These are phyloP conservation scores for Dolichotis patagonum DNA, from an alignment of 2,113 vertebrate genomes.

Conservation along the genomic window DNA sequence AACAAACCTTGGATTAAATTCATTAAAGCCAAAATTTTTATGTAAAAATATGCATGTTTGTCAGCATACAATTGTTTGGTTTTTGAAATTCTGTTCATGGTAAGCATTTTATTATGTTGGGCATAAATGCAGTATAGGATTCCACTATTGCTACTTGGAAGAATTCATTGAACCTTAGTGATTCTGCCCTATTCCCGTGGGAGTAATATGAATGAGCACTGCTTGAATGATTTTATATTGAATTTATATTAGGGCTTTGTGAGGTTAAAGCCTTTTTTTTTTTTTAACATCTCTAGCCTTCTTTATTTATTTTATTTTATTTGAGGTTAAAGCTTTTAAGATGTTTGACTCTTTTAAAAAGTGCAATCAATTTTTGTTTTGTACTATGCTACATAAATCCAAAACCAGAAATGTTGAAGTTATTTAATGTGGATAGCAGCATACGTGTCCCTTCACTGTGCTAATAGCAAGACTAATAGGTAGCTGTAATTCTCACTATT, in stretches of 20 bases:
- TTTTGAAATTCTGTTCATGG: slow-evolving; percentile 2
- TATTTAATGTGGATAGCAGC: background rate
- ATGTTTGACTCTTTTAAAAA: slow-evolving; percentile 8
- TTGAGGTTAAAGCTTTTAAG: background rate
- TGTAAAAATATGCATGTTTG: slow-evolving; percentile 7
- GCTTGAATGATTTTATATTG: background rate
- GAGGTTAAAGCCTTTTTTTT: background rate
- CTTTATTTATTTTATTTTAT: too few relatives aligned
- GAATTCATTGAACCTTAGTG: background rate
- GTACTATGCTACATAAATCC: background rate
- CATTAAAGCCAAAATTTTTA: background rate
- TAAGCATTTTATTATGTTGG: slow-evolving; percentile 11
- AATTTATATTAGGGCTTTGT: background rate
- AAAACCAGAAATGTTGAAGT: slow-evolving; percentile 28
- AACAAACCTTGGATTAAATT: slow-evolving; percentile 1
- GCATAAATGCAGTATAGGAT: background rate
- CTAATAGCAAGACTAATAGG: background rate
- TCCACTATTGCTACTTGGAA: slow-evolving; percentile 13
- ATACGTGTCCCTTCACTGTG: background rate
- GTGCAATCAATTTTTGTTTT: background rate
- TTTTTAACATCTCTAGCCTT: too few relatives aligned
- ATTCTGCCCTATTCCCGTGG: slow-evolving; percentile 33
- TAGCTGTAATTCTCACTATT: background rate
- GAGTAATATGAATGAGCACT: background rate
- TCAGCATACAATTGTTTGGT: background rate